Evolutionary conservation across 2,888 invertebrate genomes (phyloP), one percentile per base, ranked within the genome.

Genomic region (Watsonalla cultraria): DNA sequence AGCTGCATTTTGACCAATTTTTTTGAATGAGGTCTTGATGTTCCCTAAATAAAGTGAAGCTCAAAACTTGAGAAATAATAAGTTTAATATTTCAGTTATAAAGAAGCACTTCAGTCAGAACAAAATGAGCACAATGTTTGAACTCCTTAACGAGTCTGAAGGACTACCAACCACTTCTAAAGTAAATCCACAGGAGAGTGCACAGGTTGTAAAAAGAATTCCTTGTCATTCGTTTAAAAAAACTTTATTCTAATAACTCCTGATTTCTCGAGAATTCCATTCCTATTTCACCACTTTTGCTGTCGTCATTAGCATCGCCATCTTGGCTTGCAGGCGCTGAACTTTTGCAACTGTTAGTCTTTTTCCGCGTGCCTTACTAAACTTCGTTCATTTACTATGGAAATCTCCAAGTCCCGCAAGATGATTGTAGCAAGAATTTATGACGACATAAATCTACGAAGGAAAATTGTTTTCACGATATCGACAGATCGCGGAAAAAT

Each of bases 261-360:
- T 13, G 13, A 35, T 5, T 48, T 37, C 48, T 14, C 35, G 13
- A 34, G 33, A 13, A 35, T 47, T 47, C n/a, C 35, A 7, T 14
- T 48, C 37, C 48, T 48, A 48, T 14, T 37, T 7, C 48, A 5
- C 48, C 14, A 35, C 48, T 48, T 39, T 37, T 34, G 13, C 37
- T 33, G 35, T 62, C 51, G 60, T 69, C 59, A 69, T 73, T 69
- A 64, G 49, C 64, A 68, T 67, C 62, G 57, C 51, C 56, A 64
- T 66, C 53, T 46, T 60, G 64, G 60, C 68, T 70, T 66, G 66
- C 67, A 74, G 70, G 67, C 61, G 60, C 57, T 49, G 56, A 62
- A 60, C 54, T 62, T 64, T 37, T 49, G 15, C 39, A 37, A 14
- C 49, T 37, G 37, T 49, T 37, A 39, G 49, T 15, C 37, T 62